These are phyloP conservation scores for Leptopilina clavipes DNA, from an alignment of 1,140 invertebrate genomes.

Conservation along the genomic window DNA sequence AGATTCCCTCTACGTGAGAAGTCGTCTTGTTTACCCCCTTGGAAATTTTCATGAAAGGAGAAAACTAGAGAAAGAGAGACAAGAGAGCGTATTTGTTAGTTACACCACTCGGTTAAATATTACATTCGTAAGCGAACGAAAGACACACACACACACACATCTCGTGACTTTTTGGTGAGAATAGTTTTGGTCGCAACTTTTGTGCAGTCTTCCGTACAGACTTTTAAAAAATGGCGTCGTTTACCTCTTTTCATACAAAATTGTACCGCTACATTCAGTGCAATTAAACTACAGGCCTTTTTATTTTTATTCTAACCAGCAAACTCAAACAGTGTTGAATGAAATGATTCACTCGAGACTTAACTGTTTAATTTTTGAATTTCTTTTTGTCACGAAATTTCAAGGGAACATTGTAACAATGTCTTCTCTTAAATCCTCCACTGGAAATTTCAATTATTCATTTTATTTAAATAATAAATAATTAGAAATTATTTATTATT, in stretches of 20 bases:
- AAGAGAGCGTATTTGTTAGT: conserved; percentile 19
- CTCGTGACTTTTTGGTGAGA: conserved; percentile 10
- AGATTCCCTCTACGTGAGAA: conserved; percentile 54
- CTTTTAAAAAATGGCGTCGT: conserved; percentile 8
- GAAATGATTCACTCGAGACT: neutral
- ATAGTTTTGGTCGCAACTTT: conserved; percentile 23
- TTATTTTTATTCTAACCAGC: conserved; percentile 1
- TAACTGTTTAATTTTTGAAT: neutral
- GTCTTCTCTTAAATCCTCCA: no score
- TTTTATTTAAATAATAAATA: no score
- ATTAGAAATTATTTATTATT: no score
- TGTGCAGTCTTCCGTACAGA: neutral
- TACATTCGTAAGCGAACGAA: neutral
- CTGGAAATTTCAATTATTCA: no score
- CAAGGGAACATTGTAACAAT: no score
- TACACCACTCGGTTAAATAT: conserved; percentile 32
- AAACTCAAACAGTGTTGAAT: neutral
- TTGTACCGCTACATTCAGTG: neutral
- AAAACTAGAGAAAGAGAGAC: conserved; percentile 13
- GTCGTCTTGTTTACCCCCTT: conserved; percentile 44
- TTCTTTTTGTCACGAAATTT: neutral
- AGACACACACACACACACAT: neutral
- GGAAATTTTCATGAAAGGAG: conserved; percentile 49
- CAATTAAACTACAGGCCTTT: neutral
- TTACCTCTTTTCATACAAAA: neutral